Base-by-base conservation (phyloP, 2,797 vertebrate species). In the Echiichthys vipera region DNA sequence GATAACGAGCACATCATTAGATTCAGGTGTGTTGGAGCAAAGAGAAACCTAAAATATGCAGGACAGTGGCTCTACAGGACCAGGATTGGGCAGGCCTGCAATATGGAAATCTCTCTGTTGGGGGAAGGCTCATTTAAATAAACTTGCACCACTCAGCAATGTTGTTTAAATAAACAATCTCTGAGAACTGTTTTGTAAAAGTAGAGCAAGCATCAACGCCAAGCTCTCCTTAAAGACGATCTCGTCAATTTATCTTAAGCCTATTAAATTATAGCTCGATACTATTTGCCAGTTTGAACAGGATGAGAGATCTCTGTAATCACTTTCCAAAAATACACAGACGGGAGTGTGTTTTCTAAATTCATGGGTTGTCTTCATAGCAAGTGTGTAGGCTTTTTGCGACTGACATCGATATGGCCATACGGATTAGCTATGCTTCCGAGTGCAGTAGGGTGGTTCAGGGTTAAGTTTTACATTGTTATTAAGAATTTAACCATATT, bases 51-150 rank as follows among this genome's bases (percentile, higher is more conserved):
- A n/a, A n/a, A n/a, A n/a, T n/a, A n/a, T n/a, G n/a, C n/a, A n/a
- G n/a, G n/a, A n/a, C n/a, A n/a, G n/a, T n/a, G n/a, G n/a, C n/a
- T n/a, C n/a, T n/a, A n/a, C n/a, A n/a, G n/a, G n/a, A n/a, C n/a
- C n/a, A n/a, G n/a, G n/a, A n/a, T n/a, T n/a, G n/a, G n/a, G n/a
- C n/a, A n/a, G n/a, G n/a, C n/a, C n/a, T n/a, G n/a, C n/a, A n/a
- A n/a, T n/a, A n/a, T n/a, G 53, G 76, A 85, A 73, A 68, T 65
- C 51, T 75, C 49, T 70, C 36, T 54, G 32, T 6, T 14, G 5
- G 20, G 7, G 2, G 45, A 67, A 2, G 12, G 20, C 11, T 27
- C 7, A 29, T 47, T 63, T 64, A 10, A 71, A 62, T 15, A 69
- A 46, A 65, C 25, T 22, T 36, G 11, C 36, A 63, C 43, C 18